Evolutionary conservation across 2,797 vertebrate species (phyloP).

Genomic region (Picus viridis): DNA sequence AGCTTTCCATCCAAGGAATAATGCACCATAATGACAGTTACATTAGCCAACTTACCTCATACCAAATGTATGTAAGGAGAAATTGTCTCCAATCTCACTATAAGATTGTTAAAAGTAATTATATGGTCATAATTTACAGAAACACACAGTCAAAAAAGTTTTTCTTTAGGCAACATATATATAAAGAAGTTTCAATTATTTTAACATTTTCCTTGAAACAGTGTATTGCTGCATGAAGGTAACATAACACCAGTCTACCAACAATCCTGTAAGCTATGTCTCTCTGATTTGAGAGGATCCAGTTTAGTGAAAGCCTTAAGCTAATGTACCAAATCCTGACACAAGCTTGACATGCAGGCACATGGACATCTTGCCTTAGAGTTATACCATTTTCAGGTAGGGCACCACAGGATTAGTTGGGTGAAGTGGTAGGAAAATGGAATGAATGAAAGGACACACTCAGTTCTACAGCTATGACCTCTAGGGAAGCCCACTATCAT

Average conservation of each 20-base stretch:
- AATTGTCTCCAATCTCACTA: background rate
- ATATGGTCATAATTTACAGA: background rate
- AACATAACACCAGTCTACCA: background rate
- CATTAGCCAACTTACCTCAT: background rate
- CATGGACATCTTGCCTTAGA: too few species aligned
- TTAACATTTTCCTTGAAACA: background rate
- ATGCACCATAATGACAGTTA: background rate
- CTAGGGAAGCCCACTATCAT: background rate
- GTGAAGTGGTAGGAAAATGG: background rate
- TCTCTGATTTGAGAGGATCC: background rate
- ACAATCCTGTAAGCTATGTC: background rate
- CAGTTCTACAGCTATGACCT: background rate
- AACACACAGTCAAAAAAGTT: background rate
- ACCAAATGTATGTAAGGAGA: background rate
- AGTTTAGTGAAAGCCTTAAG: background rate
- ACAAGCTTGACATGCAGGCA: background rate
- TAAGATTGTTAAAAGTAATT: background rate
- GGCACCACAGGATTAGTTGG: background rate
- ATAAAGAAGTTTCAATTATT: background rate
- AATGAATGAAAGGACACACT: background rate
- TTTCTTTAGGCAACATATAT: background rate
- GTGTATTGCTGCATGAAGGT: background rate
- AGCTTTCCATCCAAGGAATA: background rate
- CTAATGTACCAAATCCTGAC: background rate
- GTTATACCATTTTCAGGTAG: background rate